These are phyloP conservation scores for Macrotrachela quadricornifera DNA, from an alignment of 1,140 invertebrate species.

Conservation along the genomic window DNA sequence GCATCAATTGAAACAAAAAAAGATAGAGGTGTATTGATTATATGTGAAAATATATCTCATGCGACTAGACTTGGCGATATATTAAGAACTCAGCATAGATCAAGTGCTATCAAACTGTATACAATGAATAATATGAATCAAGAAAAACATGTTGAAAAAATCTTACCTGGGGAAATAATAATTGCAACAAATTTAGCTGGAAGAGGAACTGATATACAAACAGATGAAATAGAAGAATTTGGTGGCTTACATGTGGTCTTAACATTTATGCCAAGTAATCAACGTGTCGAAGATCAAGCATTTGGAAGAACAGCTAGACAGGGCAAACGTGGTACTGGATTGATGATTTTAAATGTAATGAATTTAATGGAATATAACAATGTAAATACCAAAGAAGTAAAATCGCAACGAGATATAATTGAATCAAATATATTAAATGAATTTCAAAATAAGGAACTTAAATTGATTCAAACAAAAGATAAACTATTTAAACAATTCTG, in stretches of 20 bases:
- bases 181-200: slow-evolving; percentile 3
- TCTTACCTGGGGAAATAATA: background rate
- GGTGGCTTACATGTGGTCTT: background rate
- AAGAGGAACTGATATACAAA: slow-evolving; percentile 1
- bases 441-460: background rate
- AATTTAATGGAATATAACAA: too few relatives aligned
- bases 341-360: background rate
- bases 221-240: background rate
- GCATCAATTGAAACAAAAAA: background rate
- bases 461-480: background rate
- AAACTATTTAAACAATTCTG: background rate
- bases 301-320: background rate
- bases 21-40: background rate
- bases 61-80: background rate
- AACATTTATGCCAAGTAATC: background rate
- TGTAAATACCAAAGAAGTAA: background rate
- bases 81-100: background rate
- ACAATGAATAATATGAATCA: slow-evolving; percentile 2
- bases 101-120: background rate
- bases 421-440: background rate
- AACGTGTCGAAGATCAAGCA: slow-evolving; percentile 1
- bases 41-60: background rate
- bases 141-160: background rate
- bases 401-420: background rate
- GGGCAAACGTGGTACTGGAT: background rate